phyloP scores from a whole-genome alignment of 1,140 invertebrate species.

The Tetragonula clypearis region DNA sequence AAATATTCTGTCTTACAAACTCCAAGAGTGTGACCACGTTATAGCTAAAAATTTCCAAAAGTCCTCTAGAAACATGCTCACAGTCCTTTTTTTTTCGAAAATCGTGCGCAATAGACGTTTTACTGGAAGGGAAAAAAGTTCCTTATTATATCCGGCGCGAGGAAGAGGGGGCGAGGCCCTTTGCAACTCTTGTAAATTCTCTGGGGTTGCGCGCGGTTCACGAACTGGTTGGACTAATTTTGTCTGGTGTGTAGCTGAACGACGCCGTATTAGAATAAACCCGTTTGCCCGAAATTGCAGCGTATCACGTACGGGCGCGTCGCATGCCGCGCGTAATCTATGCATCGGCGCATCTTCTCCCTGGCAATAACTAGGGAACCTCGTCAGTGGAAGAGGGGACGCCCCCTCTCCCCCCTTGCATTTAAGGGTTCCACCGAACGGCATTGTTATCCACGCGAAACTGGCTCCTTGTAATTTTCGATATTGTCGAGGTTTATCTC shows the following conservation, averaged over 20 bases:
- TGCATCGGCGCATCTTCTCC: conserved; percentile 42
- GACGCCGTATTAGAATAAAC: conserved; percentile 51
- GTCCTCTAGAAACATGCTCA: too few species aligned
- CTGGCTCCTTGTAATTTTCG: conserved; percentile 16
- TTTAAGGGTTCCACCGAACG: background rate
- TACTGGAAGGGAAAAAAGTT: background rate
- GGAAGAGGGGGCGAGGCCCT: background rate
- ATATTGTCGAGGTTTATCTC: conserved; percentile 1
- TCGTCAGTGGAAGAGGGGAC: background rate
- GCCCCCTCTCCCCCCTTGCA: background rate
- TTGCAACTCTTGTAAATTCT: conserved; percentile 42
- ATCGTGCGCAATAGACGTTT: background rate
- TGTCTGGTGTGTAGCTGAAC: conserved; percentile 12
- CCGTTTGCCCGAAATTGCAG: conserved; percentile 58
- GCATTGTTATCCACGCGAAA: conserved; percentile 5
- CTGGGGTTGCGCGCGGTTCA: background rate
- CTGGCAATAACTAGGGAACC: conserved; percentile 28
- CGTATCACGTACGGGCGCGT: conserved; percentile 46
- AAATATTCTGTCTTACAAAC: too few species aligned
- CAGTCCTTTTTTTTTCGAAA: too few species aligned
- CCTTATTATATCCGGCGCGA: conserved; percentile 41
- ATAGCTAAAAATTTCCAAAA: too few species aligned
- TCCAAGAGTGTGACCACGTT: too few species aligned
- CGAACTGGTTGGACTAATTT: conserved; percentile 34
- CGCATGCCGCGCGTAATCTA: conserved; percentile 42